Evolutionary conservation across 2,888 invertebrate genomes (phyloP).

Genomic region (Sialis lutaria): DNA sequence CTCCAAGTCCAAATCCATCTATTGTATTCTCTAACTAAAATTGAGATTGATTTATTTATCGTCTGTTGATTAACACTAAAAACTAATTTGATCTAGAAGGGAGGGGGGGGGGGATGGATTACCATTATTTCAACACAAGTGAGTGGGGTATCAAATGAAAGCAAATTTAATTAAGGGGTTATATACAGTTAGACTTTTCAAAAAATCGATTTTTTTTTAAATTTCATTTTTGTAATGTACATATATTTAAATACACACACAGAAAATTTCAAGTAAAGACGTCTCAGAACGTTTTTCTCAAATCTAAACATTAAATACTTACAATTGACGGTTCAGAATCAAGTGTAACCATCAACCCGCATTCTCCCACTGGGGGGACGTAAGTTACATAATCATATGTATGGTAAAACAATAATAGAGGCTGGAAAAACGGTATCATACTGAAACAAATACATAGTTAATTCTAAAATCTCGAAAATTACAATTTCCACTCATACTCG

Average conservation of each 20-base stretch:
- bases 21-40: too few species aligned
- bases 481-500: constrained; percentile 6
- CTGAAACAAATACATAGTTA: background rate
- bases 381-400: constrained; percentile 7
- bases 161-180: too few species aligned
- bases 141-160: background rate
- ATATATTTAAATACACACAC: too few species aligned
- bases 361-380: constrained; percentile 7
- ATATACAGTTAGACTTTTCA: too few species aligned
- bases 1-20: too few species aligned
- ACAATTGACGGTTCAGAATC: background rate
- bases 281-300: too few species aligned
- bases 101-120: background rate
- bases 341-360: constrained; percentile 4
- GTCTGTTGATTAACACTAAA: background rate
- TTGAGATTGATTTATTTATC: too few species aligned
- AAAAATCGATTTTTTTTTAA: too few species aligned
- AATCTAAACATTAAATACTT: background rate
- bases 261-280: too few species aligned
- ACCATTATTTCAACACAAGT: background rate
- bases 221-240: too few species aligned
- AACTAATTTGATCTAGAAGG: too few species aligned
- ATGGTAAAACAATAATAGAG: constrained; percentile 1
- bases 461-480: too few species aligned
- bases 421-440: background rate